Base-by-base conservation (phyloP, 2,888 invertebrate genomes). In the Galerucella pusilla region DNA sequence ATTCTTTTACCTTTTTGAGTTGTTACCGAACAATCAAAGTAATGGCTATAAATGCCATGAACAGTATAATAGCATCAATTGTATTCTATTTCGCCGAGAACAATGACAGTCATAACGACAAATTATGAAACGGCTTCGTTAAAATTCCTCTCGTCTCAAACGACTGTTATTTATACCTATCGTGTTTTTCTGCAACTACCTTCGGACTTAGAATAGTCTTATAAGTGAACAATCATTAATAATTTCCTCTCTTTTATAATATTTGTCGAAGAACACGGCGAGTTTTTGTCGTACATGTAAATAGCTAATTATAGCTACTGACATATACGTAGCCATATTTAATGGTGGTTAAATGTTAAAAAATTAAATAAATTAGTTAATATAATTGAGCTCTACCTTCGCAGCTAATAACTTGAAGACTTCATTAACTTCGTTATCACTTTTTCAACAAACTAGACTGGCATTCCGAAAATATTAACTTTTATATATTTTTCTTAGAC, bases 91-190 rank as follows among this genome's bases (percentile, higher is more conserved):
- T 80, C 75, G 78, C 79, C 78, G 80, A 82, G 83, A 84, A 85
- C 84, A 84, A 85, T 84, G 84, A 84, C 83, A 83, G 82, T 83
- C 82, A 84, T 84, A 83, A 83, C 85, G 85, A 85, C 85, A 85
- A 85, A 85, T 85, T 85, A 84, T 85, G 83, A 85, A 84, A 85
- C 84, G 82, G 81, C 84, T 85, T 85, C 85, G 85, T 85, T 85
- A 85, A 85, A 84, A 85, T 85, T 85, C 85, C 85, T 78, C 73
- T 59, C 83, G 84, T 84, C 84, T 83, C 83, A 80, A 83, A 81
- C 81, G 79, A 78, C 78, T 78, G 81, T 85, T 83, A 85, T 85
- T 85, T 85, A 85, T 85, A 82, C 42, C 79, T 80, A 60, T 74
- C 81, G 75, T 78, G 80, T 80, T 82, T 82, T 81, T 81, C 79